Base-by-base conservation (phyloP, 1,140 invertebrate genomes). In the Helicoverpa armigera region DNA sequence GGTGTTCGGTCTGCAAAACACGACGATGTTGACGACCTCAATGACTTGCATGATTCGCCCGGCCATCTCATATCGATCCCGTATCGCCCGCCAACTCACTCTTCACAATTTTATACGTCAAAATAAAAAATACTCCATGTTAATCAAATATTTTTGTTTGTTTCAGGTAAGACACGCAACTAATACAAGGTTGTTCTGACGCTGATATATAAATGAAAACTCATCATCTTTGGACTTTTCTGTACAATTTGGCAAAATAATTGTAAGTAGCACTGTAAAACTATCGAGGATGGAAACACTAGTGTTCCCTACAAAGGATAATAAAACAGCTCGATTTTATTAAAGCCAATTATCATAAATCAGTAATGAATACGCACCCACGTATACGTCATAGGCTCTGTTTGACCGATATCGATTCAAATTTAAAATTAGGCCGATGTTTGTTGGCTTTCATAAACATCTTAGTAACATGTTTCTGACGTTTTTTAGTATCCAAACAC, bases 1-100 rank as follows among this genome's bases (percentile, higher is more conserved):
- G 82, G 78, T 83, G 87, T 88, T 54, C 53, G 87, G 58, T 73
- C 69, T 89, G 90, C 91, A 92, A 90, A 92, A 92, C 89, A 90
- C 86, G 83, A 80, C 61, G 82, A 84, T 90, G 91, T 89, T 90
- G 90, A 90, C 86, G 91, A 92, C 90, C 92, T 86, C 87, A 79
- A 89, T 94, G 91, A 94, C 92, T 94, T 91, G 93, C 92, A 91
- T 86, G 81, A 86, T 90, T 83, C 81, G 82, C 58, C 73, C 81
- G 84, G 80, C 89, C 85, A 90, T 92, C 88, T 89, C 84, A 61
- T 92, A 92, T 91, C 87, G 90, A 92, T 92, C 86, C 84, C 79
- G 51, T 43, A 75, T 31, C 80, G 77, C 75, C 86, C 83, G 84
- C 77, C 63, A 83, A 85, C 84, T 82, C 86, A 83, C 82, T 87